Conservation (phyloP, 1,140 invertebrate genomes). For the Brachionus sp. region DNA sequence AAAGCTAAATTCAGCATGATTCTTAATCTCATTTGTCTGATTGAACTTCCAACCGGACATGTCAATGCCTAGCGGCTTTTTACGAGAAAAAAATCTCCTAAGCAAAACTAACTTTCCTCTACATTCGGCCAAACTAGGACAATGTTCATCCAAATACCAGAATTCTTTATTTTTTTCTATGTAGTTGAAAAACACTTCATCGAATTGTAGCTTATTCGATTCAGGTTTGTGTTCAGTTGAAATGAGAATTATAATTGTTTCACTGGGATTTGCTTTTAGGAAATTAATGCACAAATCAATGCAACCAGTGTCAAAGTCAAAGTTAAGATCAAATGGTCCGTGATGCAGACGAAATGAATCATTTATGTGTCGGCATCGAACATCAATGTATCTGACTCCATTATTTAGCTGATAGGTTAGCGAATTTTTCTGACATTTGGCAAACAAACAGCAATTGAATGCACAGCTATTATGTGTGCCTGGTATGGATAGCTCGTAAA, state of each 20-base stretch:
- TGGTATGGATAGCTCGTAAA: background rate
- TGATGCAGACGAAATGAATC: conserved; percentile 35
- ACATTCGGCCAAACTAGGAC: conserved; percentile 13
- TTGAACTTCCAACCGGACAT: conserved; percentile 39
- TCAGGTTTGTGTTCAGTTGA: conserved; percentile 11
- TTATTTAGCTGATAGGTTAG: background rate
- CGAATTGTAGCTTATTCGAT: conserved; percentile 11
- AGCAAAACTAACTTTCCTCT: conserved; percentile 34
- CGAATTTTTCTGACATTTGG: conserved; percentile 25
- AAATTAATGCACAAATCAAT: conserved; percentile 15
- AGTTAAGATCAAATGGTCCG: background rate
- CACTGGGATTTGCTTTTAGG: background rate
- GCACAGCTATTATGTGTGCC: conserved; percentile 37
- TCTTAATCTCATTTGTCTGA: background rate
- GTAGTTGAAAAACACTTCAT: conserved; percentile 27
- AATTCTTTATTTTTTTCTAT: background rate
- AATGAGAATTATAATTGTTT: background rate
- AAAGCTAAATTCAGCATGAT: background rate
- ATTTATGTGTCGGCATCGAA: conserved; percentile 16
- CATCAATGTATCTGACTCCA: conserved; percentile 14
- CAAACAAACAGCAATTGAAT: background rate
- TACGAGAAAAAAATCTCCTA: background rate
- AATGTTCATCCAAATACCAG: conserved; percentile 32
- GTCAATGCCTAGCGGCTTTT: conserved; percentile 19
- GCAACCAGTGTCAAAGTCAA: background rate